Conservation (phyloP, 2,888 invertebrate species). For the Ypsolopha scabrella region DNA sequence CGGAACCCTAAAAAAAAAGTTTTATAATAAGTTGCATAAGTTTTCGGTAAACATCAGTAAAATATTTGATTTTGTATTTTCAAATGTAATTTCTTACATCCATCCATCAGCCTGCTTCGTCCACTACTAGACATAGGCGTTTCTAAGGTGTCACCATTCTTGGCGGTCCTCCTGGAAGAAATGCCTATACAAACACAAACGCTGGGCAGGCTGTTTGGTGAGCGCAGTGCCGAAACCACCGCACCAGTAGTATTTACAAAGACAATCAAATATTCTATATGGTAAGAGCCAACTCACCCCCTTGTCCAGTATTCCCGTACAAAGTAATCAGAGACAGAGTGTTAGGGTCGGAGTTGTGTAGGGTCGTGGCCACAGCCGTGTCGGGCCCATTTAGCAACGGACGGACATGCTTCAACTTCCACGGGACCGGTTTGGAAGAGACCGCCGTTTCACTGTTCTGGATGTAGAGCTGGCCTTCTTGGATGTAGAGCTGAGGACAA, state of each 20-base stretch:
- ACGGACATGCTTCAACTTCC: conserved; percentile 78
- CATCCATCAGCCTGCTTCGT: no score
- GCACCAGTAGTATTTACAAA: not conserved
- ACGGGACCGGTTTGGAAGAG: conserved; percentile 69
- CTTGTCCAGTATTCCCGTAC: conserved; percentile 78
- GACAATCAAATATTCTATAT: not conserved
- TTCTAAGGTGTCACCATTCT: no score
- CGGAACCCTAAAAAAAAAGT: no score
- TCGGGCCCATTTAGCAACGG: conserved; percentile 44
- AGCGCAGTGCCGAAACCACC: no score
- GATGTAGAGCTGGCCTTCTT: conserved; percentile 61
- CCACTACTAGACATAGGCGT: no score
- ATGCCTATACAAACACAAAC: no score
- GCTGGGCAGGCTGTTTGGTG: no score
- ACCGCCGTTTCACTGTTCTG: conserved; percentile 37
- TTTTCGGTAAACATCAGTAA: not conserved
- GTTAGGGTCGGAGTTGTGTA: conserved; percentile 46
- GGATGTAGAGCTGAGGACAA: conserved; percentile 73
- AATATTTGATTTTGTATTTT: not conserved
- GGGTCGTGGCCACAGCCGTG: conserved; percentile 39
- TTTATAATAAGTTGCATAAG: not conserved
- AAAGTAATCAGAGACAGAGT: conserved; percentile 79
- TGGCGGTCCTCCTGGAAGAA: no score
- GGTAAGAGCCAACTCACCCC: conserved; percentile 51
- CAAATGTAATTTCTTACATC: no score